These are phyloP conservation scores for Tachina fera DNA, from an alignment of 2,888 invertebrate genomes.

Conservation along the genomic window DNA sequence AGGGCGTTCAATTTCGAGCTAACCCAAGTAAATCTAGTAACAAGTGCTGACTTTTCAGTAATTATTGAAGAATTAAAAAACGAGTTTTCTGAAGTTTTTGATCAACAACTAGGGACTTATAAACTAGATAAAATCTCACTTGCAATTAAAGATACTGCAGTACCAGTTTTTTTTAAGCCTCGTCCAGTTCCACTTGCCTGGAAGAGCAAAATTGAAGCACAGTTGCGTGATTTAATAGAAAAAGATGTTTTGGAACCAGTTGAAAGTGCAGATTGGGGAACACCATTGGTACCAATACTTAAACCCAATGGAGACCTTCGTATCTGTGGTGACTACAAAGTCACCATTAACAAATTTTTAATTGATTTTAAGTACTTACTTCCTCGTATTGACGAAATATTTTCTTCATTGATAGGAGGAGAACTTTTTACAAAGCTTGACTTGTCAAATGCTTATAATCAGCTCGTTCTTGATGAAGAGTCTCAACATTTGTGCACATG, in stretches of 20 bases:
- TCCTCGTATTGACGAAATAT: slow-evolving; percentile 43
- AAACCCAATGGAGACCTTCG: slow-evolving; percentile 23
- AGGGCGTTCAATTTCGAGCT: no score
- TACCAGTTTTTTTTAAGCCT: no score
- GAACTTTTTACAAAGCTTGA: not conserved
- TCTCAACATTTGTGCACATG: no score
- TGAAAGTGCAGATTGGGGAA: slow-evolving; percentile 57
- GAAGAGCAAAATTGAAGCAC: no score
- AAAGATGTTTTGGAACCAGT: slow-evolving; percentile 35
- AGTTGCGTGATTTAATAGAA: slow-evolving; percentile 19
- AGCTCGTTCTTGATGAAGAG: slow-evolving; percentile 6
- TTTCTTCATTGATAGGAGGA: slow-evolving; percentile 27
- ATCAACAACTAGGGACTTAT: no score
- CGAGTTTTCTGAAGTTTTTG: no score
- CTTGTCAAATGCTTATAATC: slow-evolving; percentile 38
- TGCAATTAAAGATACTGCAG: no score
- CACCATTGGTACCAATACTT: slow-evolving; percentile 48
- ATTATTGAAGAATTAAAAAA: no score
- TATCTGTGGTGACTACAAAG: slow-evolving; percentile 10
- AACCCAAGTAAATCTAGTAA: no score
- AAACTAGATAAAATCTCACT: no score
- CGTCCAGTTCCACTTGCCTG: no score
- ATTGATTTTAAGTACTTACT: slow-evolving; percentile 45
- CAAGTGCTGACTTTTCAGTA: no score
- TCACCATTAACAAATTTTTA: slow-evolving; percentile 8